These are phyloP conservation scores for Tragelaphus imberbis DNA, from an alignment of 2,113 vertebrate genomes.

Conservation along the genomic window DNA sequence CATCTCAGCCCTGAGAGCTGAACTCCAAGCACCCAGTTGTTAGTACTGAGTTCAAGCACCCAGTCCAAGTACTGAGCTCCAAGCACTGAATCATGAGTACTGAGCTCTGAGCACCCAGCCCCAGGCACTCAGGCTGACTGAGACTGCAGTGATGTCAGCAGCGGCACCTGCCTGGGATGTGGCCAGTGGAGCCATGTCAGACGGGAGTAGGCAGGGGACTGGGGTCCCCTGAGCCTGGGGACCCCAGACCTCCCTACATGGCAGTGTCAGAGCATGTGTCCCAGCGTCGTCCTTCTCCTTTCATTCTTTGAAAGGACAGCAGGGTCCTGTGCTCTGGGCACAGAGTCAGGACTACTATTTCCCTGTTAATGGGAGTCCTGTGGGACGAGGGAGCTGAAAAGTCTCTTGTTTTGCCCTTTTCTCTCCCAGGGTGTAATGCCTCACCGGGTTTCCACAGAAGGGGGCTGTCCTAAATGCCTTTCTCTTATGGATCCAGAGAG, in stretches of 20 bases:
- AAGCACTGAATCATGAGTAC: not conserved
- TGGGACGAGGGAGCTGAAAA: not conserved
- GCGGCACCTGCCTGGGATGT: not conserved
- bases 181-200: not conserved
- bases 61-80: not conserved
- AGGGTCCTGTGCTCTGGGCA: not conserved
- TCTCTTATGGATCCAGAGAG: not conserved
- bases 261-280: not conserved
- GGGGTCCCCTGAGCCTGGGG: not conserved
- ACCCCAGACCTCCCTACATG: not conserved
- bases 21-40: not conserved
- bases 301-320: not conserved
- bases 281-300: accelerated
- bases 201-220: not conserved
- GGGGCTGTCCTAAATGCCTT: not conserved
- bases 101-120: not conserved
- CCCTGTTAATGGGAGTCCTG: not conserved
- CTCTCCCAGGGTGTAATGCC: not conserved
- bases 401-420: not conserved
- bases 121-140: not conserved
- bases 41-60: not conserved
- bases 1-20: not conserved
- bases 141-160: not conserved
- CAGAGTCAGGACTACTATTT: not conserved
- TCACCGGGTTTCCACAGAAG: not conserved